These are phyloP conservation scores for Toxotes chatareus DNA, from an alignment of 2,113 vertebrate species.

Conservation along the genomic window DNA sequence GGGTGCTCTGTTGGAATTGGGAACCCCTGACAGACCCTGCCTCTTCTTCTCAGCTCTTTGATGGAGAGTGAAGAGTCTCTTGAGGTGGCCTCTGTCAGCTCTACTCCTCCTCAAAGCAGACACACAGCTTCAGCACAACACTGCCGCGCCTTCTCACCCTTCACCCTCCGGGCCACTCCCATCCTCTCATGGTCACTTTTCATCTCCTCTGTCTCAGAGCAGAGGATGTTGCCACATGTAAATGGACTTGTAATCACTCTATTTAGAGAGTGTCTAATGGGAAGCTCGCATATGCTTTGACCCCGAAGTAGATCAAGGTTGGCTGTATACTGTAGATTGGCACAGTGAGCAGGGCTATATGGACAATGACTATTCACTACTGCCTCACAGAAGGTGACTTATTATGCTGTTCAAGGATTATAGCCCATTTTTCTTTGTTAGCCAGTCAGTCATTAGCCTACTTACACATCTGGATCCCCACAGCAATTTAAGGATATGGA, in stretches of 20 bases:
- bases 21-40: conserved; percentile 86
- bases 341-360: conserved; percentile 25
- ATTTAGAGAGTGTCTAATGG: conserved; percentile 65
- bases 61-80: conserved; percentile 86
- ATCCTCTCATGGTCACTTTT: conserved; percentile 79
- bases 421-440: conserved; percentile 86
- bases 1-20: conserved; percentile 79
- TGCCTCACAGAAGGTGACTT: conserved; percentile 78
- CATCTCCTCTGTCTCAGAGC: conserved; percentile 63
- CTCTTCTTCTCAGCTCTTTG: conserved; percentile 85
- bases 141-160: conserved; percentile 72
- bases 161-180: conserved; percentile 75
- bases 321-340: conserved; percentile 37
- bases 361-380: conserved; percentile 62
- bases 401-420: conserved; percentile 72
- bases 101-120: conserved; percentile 82
- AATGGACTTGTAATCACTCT: conserved; percentile 67
- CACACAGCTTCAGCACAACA: conserved; percentile 70
- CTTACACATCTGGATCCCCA: conserved; percentile 86
- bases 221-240: conserved; percentile 65
- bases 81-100: conserved; percentile 87
- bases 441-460: conserved; percentile 86
- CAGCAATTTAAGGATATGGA: conserved; percentile 82
- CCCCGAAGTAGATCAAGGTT: conserved; percentile 54
- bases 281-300: conserved; percentile 62